Percentiles rank a stretch among this genome's conserved stretches.
phyloP scores from a whole-genome alignment of 2,113 vertebrate species.

The Vombatus ursinus region DNA sequence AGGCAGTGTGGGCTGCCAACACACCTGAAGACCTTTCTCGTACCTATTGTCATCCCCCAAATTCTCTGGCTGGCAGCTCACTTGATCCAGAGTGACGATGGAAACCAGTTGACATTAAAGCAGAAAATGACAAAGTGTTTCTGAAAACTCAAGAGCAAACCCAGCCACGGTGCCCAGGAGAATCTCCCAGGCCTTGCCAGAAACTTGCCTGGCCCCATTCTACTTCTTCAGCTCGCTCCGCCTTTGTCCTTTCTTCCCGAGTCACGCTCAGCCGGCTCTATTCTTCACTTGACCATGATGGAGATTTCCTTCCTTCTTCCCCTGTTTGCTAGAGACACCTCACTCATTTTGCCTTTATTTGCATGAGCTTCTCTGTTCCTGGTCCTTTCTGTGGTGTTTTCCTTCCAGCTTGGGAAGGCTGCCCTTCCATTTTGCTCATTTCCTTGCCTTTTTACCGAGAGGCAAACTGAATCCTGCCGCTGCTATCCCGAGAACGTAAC shows the following conservation, averaged over 20 bases:
- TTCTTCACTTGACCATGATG: conserved; percentile 93
- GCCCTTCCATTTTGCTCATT: conserved; percentile 15
- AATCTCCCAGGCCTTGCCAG: conserved; percentile 36
- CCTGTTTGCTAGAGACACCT: conserved; percentile 59
- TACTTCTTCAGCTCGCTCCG: conserved; percentile 69
- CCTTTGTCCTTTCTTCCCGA: conserved; percentile 79
- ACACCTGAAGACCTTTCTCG: conserved; percentile 63
- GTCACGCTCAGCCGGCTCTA: conserved; percentile 87
- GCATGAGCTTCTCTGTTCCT: conserved; percentile 13
- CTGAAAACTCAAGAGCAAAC: conserved; percentile 42
- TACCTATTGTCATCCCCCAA: conserved; percentile 63
- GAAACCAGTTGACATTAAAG: conserved; percentile 50
- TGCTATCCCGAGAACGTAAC: background rate
- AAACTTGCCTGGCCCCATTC: conserved; percentile 70
- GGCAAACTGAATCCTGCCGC: background rate
- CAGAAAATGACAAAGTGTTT: conserved; percentile 42
- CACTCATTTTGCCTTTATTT: conserved; percentile 20
- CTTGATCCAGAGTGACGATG: conserved; percentile 24
- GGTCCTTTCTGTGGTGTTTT: conserved; percentile 15
- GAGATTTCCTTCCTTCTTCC: conserved; percentile 85
- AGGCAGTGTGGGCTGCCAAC: conserved; percentile 38
- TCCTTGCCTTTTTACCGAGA: background rate
- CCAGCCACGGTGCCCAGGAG: background rate
- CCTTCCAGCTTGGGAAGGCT: background rate
- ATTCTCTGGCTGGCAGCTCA: background rate